Conservation (phyloP, 92 coral and sea anemone species). For the Chrysogorgia sp. region DNA sequence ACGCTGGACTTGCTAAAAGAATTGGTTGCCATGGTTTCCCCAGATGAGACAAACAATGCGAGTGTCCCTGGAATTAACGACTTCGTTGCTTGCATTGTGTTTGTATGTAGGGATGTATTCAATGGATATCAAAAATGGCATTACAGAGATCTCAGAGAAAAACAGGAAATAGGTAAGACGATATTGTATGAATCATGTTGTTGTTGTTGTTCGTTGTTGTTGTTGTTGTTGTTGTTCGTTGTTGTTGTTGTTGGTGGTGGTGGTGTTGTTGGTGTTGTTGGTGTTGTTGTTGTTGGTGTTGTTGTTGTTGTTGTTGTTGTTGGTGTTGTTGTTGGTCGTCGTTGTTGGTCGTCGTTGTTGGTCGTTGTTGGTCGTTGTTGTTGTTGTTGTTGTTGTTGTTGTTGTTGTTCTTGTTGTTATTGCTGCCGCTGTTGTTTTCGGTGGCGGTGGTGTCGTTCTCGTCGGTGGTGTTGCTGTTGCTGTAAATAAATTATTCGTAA, state of each 20-base stretch:
- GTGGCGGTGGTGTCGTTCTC: not conserved
- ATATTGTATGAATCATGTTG: too few species aligned
- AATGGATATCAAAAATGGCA: constrained; percentile 95
- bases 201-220: not conserved
- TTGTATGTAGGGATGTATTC: constrained; percentile 83
- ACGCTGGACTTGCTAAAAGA: constrained; percentile 74
- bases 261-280: not conserved
- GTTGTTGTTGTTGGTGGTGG: not conserved
- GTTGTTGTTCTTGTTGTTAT: not conserved
- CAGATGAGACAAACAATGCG: constrained; percentile 55
- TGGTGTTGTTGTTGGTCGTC: not conserved
- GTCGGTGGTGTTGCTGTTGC: constrained; percentile 2
- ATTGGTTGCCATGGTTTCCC: constrained; percentile 76
- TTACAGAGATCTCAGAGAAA: constrained; percentile 68
- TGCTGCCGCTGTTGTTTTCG: not conserved
- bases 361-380: not conserved
- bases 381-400: not conserved
- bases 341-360: not conserved
- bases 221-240: not conserved
- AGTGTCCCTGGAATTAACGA: constrained; percentile 78
- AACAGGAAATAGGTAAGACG: constrained; percentile 85
- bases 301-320: not conserved
- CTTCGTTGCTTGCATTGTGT: constrained; percentile 84
- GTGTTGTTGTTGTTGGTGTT: not conserved
- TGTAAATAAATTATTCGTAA: too few species aligned